These are phyloP conservation scores for Tipula helvola DNA, from an alignment of 2,888 invertebrate species.

Conservation along the genomic window DNA sequence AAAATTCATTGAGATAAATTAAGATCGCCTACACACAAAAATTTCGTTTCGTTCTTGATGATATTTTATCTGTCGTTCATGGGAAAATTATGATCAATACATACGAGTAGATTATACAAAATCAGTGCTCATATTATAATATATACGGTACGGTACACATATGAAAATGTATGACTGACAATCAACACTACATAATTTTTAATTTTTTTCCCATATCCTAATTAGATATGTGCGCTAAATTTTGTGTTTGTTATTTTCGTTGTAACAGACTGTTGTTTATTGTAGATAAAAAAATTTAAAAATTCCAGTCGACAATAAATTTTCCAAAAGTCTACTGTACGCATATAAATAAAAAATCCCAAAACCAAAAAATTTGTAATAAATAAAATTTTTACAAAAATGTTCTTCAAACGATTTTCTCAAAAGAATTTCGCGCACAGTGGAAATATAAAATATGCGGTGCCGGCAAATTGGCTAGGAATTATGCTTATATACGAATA, in stretches of 20 bases:
- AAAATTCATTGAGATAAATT: neutral
- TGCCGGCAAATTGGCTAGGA: constrained; percentile 10
- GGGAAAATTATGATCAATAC: neutral
- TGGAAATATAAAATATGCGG: neutral
- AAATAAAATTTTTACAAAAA: neutral
- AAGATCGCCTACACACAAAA: neutral
- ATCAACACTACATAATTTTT: neutral
- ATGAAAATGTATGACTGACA: neutral
- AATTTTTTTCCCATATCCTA: neutral
- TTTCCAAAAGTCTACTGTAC: neutral
- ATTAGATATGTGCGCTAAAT: neutral
- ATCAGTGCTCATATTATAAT: too few relatives aligned
- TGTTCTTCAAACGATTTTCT: neutral
- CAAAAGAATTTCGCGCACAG: neutral
- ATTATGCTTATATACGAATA: neutral
- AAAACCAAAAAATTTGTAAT: neutral
- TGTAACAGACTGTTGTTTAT: neutral
- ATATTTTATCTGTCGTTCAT: neutral
- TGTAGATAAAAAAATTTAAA: neutral
- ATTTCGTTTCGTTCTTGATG: neutral
- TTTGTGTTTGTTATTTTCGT: neutral
- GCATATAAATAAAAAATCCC: neutral
- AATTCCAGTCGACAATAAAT: neutral
- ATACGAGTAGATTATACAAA: neutral
- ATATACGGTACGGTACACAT: neutral